phyloP scores from a whole-genome alignment of 2,113 vertebrate genomes.

The Panthera leo region DNA sequence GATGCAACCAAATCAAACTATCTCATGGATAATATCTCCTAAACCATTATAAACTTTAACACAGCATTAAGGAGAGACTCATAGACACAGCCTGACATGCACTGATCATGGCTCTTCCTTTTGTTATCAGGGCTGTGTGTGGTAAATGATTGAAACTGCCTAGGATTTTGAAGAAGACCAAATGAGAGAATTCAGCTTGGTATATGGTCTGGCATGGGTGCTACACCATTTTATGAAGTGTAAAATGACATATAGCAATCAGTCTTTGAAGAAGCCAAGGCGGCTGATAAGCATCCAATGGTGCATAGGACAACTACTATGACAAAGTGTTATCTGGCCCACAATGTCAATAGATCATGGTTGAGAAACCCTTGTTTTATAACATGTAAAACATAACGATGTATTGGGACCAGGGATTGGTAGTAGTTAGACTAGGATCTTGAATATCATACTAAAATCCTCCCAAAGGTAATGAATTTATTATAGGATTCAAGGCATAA shows the following conservation, averaged over 20 bases:
- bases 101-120: background rate
- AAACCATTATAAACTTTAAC: background rate
- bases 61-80: background rate
- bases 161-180: background rate
- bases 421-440: background rate
- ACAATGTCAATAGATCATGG: background rate
- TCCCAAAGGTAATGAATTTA: background rate
- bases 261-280: background rate
- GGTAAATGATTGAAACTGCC: background rate
- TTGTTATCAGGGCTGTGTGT: background rate
- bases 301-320: background rate
- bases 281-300: background rate
- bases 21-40: slow-evolving; percentile 4
- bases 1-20: slow-evolving; percentile 16
- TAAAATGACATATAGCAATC: background rate
- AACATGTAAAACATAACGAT: background rate
- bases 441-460: background rate
- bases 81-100: background rate
- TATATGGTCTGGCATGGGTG: background rate
- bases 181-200: background rate
- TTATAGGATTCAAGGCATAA: background rate
- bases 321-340: background rate
- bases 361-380: background rate
- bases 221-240: background rate
- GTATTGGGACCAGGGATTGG: background rate